These are phyloP conservation scores for Stenurella melanura DNA, from an alignment of 2,888 invertebrate species.

Conservation along the genomic window DNA sequence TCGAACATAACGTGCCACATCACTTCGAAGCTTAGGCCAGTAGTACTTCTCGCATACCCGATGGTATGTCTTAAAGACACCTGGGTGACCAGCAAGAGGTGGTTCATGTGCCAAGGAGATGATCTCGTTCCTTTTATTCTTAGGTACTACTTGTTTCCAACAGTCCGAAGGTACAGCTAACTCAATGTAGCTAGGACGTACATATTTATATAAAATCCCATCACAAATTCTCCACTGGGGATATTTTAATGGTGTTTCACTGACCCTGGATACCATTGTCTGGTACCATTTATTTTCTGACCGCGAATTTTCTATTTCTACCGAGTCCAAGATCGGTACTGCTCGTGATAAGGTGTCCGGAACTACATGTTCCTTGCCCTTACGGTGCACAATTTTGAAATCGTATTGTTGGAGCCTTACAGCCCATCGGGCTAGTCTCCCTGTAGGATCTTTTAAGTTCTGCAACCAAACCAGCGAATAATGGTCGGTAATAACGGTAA, in stretches of 20 bases:
- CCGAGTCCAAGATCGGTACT: slow-evolving; percentile 10
- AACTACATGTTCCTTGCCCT: too few relatives aligned
- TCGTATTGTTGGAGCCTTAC: too few relatives aligned
- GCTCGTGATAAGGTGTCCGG: slow-evolving; percentile 17
- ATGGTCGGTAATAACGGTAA: slow-evolving; percentile 48
- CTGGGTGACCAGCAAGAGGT: slow-evolving; percentile 22
- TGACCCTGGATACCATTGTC: neutral
- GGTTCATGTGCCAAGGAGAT: slow-evolving; percentile 32
- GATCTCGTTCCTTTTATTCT: neutral
- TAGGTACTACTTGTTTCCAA: slow-evolving; percentile 21
- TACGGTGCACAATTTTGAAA: too few relatives aligned
- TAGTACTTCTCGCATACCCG: slow-evolving; percentile 33
- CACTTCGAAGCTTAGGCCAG: slow-evolving; percentile 39
- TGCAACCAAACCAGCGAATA: too few relatives aligned
- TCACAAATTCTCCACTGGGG: slow-evolving; percentile 26
- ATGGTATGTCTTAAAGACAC: slow-evolving; percentile 30
- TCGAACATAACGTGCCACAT: slow-evolving; percentile 24
- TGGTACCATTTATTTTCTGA: slow-evolving; percentile 23
- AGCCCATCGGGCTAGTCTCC: too few relatives aligned
- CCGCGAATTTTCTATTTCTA: neutral
- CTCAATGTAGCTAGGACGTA: slow-evolving; percentile 15
- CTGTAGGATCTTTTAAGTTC: too few relatives aligned
- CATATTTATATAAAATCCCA: slow-evolving; percentile 15
- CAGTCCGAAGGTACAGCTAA: too few relatives aligned
- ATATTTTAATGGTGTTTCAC: neutral